These are phyloP conservation scores for Helicorthomorpha holstii DNA, from an alignment of 1,140 invertebrate genomes.

Conservation along the genomic window DNA sequence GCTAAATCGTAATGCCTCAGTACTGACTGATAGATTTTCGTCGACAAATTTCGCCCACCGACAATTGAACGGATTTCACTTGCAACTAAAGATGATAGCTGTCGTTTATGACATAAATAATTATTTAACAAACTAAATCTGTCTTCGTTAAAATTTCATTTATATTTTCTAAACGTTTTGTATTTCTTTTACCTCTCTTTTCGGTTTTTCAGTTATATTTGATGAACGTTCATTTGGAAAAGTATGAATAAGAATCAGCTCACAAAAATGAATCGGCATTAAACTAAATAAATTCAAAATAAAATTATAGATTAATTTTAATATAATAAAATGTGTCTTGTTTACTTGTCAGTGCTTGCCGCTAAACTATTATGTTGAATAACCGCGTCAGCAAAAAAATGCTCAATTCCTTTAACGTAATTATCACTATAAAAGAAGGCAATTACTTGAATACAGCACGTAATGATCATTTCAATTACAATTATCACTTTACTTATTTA, in stretches of 20 bases:
- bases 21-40: slow-evolving; percentile 26
- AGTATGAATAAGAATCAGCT: slow-evolving; percentile 73
- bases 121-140: background rate
- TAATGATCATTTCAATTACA: background rate
- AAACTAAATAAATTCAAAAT: slow-evolving; percentile 41
- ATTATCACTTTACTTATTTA: slow-evolving; percentile 47
- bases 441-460: background rate
- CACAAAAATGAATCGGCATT: slow-evolving; percentile 62
- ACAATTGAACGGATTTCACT: slow-evolving; percentile 54
- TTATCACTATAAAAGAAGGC: slow-evolving; percentile 34
- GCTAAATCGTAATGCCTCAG: slow-evolving; percentile 70
- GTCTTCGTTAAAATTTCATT: background rate
- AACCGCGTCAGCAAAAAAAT: slow-evolving; percentile 58
- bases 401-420: slow-evolving; percentile 63
- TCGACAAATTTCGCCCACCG: slow-evolving; percentile 29
- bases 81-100: slow-evolving; percentile 42
- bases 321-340: too few relatives aligned
- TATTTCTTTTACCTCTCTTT: slow-evolving; percentile 20
- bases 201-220: slow-evolving; percentile 41
- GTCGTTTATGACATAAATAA: slow-evolving; percentile 23
- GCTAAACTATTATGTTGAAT: slow-evolving; percentile 61
- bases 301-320: too few relatives aligned
- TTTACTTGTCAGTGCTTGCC: slow-evolving; percentile 37
- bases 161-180: background rate
- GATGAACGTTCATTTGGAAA: slow-evolving; percentile 57